Evolutionary conservation across 2,797 vertebrate species (phyloP), one percentile per base, ranked within the genome.

Genomic region (Fundulus diaphanus): DNA sequence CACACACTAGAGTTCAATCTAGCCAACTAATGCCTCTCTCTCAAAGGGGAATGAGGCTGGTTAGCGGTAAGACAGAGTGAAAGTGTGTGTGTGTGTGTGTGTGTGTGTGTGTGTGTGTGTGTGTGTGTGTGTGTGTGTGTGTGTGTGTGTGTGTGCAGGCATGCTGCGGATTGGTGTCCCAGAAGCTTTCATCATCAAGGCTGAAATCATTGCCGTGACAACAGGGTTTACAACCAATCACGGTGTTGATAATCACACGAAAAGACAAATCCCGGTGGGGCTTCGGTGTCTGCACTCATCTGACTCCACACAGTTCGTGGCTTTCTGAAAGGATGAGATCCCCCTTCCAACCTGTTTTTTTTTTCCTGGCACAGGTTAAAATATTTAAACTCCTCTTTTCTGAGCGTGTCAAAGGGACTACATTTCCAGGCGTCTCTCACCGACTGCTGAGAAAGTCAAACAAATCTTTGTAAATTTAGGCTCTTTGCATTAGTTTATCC

Each of bases 11-110:
- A 63, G 82, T 89, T 95, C 94, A 93, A 95, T 96, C 94, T 95
- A 87, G 78, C 88, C 91, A 86, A 89, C 95, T 96, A 94, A 95
- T 96, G 94, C 90, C 89, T 89, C 92, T 80, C 90, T 88, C 89
- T 91, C 91, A 85, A 88, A 92, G 88, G 90, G 87, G 94, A 95
- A 94, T 90, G 92, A 92, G 92, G 91, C 89, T 81, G 88, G 92
- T 93, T 89, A 74, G 93, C 52, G 67, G 82, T 81, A 66, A 83
- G 71, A 90, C 83, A 81, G 81, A 77, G 73, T 75, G 72, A 70
- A n/a, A 48, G 35, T 48, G 33, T 51, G 76, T 79, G 73, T 79
- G 67, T 74, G 77, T 67, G 74, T 76, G 68, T 63, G 54, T 56
- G 78, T 22, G 24, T 49, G n/a, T n/a, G n/a, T n/a, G n/a, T n/a